Percentiles rank a stretch among this genome's conserved stretches.
Evolutionary conservation across 2,113 vertebrate species (phyloP).

Genomic region (Lophura nycthemera): DNA sequence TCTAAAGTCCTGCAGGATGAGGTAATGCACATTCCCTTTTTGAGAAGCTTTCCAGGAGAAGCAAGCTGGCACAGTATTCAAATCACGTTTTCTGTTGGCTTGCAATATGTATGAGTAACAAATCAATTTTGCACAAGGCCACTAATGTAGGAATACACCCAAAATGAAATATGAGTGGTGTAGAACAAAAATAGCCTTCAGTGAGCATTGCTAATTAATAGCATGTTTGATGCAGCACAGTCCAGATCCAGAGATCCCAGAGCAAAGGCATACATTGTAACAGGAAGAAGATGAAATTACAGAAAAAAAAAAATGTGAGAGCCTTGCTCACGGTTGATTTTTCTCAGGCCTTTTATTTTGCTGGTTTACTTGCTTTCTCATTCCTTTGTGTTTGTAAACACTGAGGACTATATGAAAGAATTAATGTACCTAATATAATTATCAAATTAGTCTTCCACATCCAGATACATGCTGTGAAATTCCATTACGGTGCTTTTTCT

Average conservation of each 20-base stretch:
- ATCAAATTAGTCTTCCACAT: neutral
- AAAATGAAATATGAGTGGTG: constrained; percentile 53
- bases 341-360: constrained; percentile 26
- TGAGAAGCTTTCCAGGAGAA: constrained; percentile 1
- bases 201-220: constrained; percentile 68
- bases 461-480: neutral
- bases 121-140: constrained; percentile 64
- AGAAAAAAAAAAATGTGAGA: constrained; percentile 12
- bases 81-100: constrained; percentile 57
- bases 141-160: constrained; percentile 58
- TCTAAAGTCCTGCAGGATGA: neutral
- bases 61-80: constrained; percentile 23
- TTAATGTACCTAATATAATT: neutral
- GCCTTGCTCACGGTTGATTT: neutral
- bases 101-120: constrained; percentile 62
- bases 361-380: neutral
- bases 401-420: neutral
- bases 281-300: constrained; percentile 50
- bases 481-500: neutral
- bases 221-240: constrained; percentile 48
- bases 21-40: neutral
- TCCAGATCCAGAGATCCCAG: constrained; percentile 53
- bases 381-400: constrained; percentile 20
- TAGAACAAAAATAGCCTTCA: constrained; percentile 68
- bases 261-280: constrained; percentile 39